Evolutionary conservation across 2,888 invertebrate species (phyloP).

Genomic region (Venusia cambrica): DNA sequence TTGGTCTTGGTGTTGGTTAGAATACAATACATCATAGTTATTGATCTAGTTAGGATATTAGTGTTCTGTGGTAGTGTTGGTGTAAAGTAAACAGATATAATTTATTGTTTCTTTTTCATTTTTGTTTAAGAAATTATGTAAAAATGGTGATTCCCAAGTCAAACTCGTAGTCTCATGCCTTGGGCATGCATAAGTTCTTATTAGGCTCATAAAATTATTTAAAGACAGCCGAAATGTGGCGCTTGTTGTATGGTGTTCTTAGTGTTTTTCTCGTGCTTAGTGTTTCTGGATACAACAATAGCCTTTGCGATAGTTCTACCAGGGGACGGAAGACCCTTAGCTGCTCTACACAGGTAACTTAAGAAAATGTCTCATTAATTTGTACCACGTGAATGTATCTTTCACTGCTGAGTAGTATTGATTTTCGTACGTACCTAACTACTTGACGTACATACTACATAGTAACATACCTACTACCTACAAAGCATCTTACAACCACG

Average conservation of each 20-base stretch:
- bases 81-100: conserved; percentile 18
- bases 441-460: too few relatives aligned
- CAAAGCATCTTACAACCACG: too few relatives aligned
- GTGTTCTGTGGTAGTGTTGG: too few relatives aligned
- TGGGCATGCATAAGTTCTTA: conserved; percentile 29
- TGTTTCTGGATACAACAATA: conserved; percentile 45
- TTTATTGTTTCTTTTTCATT: conserved; percentile 21
- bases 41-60: too few relatives aligned
- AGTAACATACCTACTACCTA: too few relatives aligned
- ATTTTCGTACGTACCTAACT: too few relatives aligned
- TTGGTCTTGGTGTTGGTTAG: too few relatives aligned
- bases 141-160: conserved; percentile 12
- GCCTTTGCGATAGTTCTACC: conserved; percentile 50
- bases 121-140: conserved; percentile 12
- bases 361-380: too few relatives aligned
- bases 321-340: conserved; percentile 43
- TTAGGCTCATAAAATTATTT: conserved; percentile 13
- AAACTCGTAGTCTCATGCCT: conserved; percentile 7
- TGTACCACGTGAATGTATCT: too few relatives aligned
- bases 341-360: conserved; percentile 62
- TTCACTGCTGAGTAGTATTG: too few relatives aligned
- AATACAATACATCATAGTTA: too few relatives aligned
- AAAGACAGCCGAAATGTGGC: conserved; percentile 38
- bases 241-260: conserved; percentile 43
- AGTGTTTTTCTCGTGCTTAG: conserved; percentile 44